Conservation (phyloP, 2,797 vertebrate genomes). For the Pagetopsis macropterus region DNA sequence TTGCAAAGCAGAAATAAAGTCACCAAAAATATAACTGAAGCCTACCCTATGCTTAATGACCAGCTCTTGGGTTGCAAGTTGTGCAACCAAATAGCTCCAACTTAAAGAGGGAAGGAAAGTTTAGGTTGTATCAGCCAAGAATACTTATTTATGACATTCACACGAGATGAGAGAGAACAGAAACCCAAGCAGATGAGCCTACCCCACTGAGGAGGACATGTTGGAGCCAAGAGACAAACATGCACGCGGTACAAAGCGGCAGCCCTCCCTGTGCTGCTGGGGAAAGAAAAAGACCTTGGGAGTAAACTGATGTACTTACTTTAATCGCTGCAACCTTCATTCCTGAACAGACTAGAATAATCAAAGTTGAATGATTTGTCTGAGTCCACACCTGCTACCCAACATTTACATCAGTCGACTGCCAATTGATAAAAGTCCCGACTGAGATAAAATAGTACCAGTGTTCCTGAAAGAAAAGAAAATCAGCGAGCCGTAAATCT, state of each 20-base stretch:
- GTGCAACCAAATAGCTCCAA: slow-evolving; percentile 47
- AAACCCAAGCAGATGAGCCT: slow-evolving; percentile 48
- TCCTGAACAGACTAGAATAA: background rate
- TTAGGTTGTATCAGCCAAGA: slow-evolving; percentile 49
- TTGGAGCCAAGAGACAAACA: slow-evolving; percentile 46
- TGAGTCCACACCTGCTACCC: background rate
- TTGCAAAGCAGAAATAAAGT: slow-evolving; percentile 50
- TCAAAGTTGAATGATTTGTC: background rate
- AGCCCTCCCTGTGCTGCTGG: background rate
- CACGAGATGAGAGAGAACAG: slow-evolving; percentile 54
- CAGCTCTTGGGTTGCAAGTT: slow-evolving; percentile 36
- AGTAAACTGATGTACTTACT: slow-evolving; percentile 17
- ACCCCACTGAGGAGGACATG: slow-evolving; percentile 29
- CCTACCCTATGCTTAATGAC: slow-evolving; percentile 11
- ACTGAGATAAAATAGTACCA: background rate
- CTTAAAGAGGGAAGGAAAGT: slow-evolving; percentile 33
- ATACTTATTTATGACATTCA: slow-evolving; percentile 60
- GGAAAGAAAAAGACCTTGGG: background rate
- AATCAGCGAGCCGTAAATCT: slow-evolving; percentile 13
- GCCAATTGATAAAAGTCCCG: background rate
- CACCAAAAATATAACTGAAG: slow-evolving; percentile 53
- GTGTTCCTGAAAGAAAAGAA: slow-evolving; percentile 4
- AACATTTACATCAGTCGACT: background rate
- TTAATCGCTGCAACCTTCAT: slow-evolving; percentile 23
- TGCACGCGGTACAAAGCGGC: too few relatives aligned